Conservation (phyloP, 1,140 invertebrate genomes). For the Chrysopa pallens region DNA sequence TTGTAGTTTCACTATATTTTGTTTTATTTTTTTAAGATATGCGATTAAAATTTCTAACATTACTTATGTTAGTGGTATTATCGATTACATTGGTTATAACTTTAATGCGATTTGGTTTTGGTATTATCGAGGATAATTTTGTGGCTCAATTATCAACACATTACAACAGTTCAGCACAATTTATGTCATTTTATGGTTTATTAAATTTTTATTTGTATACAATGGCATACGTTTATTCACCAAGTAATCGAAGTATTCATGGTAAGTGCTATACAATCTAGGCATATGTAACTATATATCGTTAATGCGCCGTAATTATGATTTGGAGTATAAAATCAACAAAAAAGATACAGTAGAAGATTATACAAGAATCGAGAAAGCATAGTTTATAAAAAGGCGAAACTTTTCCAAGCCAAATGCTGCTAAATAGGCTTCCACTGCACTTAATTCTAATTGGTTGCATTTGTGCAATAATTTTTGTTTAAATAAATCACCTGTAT, state of each 20-base stretch:
- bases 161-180: conserved; percentile 80
- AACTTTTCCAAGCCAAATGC: too few relatives aligned
- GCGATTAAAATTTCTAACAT: conserved; percentile 76
- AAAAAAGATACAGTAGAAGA: too few relatives aligned
- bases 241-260: conserved; percentile 58
- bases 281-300: too few relatives aligned
- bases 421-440: too few relatives aligned
- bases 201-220: conserved; percentile 88
- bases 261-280: conserved; percentile 35
- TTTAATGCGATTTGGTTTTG: conserved; percentile 67
- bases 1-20: conserved; percentile 6
- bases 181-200: conserved; percentile 89
- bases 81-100: conserved; percentile 62
- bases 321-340: too few relatives aligned
- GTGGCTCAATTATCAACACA: conserved; percentile 69
- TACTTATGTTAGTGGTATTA: conserved; percentile 68
- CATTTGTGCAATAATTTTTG: too few relatives aligned
- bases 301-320: too few relatives aligned
- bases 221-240: conserved; percentile 90
- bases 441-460: too few relatives aligned
- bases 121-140: conserved; percentile 84
- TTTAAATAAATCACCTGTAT: too few relatives aligned
- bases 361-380: too few relatives aligned
- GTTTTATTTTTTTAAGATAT: conserved; percentile 74
- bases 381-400: too few relatives aligned